Base-by-base conservation (phyloP, 2,797 vertebrate genomes). In the Myotis planiceps region DNA sequence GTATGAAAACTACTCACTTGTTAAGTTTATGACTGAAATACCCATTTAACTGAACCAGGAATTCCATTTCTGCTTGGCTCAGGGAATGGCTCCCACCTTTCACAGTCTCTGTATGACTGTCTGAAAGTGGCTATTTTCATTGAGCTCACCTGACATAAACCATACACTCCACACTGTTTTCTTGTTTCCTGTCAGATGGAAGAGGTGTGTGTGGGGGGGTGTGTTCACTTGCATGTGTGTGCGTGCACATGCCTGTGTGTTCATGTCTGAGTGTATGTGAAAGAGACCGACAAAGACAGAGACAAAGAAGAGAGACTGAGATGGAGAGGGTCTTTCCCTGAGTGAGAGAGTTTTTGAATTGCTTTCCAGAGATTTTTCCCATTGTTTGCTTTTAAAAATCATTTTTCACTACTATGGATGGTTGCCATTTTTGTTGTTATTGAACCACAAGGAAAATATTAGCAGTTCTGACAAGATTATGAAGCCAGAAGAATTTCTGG, bases 11-110 rank as follows among this genome's bases (percentile, higher is more conserved):
- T 83, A 58, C n/a, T 95, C 47, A 34, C 25, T 96, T 90, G 53
- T 88, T 92, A 92, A 93, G 42, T 80, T 95, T 95, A 55, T 92
- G 53, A 76, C 74, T 49, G 34, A 96, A 92, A 86, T 76, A 75
- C 39, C 19, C 75, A 51, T 81, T 84, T 88, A 95, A 83, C 65
- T 2, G 66, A 95, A 81, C 49, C 65, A 72, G n/a, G 71, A 74
- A 87, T 84, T 97, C 58, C 66, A 3, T 85, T 96, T 92, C 74
- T 92, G 23, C 79, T 92, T 88, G 76, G 76, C 79, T 90, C 1
- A 72, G 75, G 58, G 95, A 90, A 60, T 1, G 5, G 12, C 29
- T 60, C 74, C 2, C 69, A 15, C 21, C 29, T 90, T 80, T 88
- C 39, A n/a, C 74, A 39, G 88, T 25, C 72, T 42, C 75, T 45